Conservation (phyloP, 2,113 vertebrate species). For the Cephalopterus ornatus region DNA sequence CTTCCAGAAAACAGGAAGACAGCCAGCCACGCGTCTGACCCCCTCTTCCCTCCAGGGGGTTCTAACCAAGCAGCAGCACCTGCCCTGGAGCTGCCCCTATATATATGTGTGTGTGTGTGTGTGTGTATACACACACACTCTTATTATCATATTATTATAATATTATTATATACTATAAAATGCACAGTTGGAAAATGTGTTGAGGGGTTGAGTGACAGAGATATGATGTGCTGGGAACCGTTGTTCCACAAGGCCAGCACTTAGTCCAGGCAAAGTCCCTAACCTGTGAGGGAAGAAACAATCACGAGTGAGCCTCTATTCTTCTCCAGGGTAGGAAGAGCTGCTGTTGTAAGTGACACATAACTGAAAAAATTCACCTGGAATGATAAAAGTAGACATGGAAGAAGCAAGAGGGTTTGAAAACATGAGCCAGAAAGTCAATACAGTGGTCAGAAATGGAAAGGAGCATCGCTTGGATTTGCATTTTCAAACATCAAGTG, state of each 20-base stretch:
- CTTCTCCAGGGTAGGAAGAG: slow-evolving; percentile 77
- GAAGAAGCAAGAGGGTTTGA: not conserved
- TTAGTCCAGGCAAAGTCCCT: not conserved
- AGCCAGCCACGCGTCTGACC: not conserved
- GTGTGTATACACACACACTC: not conserved
- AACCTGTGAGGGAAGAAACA: slow-evolving; percentile 85
- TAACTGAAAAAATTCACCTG: slow-evolving; percentile 92
- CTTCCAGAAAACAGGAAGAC: not conserved
- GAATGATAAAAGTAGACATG: not conserved
- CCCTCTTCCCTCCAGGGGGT: not conserved
- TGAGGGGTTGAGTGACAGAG: not conserved
- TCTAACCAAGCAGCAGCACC: not conserved
- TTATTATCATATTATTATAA: not conserved
- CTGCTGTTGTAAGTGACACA: slow-evolving; percentile 76
- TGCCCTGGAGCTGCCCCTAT: too few species aligned
- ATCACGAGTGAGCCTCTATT: slow-evolving; percentile 80
- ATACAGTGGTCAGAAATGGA: not conserved
- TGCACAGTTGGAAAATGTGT: not conserved
- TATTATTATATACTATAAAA: not conserved
- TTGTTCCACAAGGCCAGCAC: not conserved
- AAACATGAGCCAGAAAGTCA: not conserved
- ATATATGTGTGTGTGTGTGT: too few species aligned
- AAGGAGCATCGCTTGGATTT: not conserved
- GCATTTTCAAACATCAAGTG: not conserved
- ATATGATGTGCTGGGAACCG: not conserved